Evolutionary conservation across 2,888 invertebrate genomes (phyloP).

Genomic region (Cremastinae sp.): DNA sequence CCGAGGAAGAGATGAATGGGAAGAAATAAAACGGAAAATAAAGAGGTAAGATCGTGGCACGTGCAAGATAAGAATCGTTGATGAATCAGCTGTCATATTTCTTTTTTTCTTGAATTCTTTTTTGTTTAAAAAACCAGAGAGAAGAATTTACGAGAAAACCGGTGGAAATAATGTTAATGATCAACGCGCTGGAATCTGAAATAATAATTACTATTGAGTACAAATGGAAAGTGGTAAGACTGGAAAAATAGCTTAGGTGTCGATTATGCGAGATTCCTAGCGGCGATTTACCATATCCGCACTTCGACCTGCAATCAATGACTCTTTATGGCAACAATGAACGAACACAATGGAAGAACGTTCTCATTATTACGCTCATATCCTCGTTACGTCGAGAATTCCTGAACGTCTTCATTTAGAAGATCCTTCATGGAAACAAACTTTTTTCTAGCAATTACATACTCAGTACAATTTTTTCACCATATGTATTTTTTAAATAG

Average conservation of each 20-base stretch:
- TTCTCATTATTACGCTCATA: neutral
- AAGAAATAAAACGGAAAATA: slow-evolving; percentile 1
- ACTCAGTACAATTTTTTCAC: too few relatives aligned
- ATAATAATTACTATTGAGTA: neutral
- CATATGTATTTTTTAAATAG: too few relatives aligned
- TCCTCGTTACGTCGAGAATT: neutral
- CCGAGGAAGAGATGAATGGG: slow-evolving; percentile 11
- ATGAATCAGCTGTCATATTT: neutral
- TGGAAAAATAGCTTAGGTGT: slow-evolving; percentile 5
- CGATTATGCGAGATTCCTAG: slow-evolving; percentile 24
- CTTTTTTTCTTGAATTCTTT: neutral
- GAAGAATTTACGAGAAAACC: neutral
- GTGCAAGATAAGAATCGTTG: slow-evolving; percentile 33
- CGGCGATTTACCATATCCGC: slow-evolving; percentile 16
- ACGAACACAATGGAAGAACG: neutral
- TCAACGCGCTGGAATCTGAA: neutral
- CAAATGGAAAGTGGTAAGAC: neutral
- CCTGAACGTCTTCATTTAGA: neutral
- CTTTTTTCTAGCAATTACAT: too few relatives aligned
- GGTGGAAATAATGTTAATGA: neutral
- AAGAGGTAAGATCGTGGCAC: slow-evolving; percentile 5
- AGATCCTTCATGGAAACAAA: neutral
- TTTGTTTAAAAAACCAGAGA: slow-evolving; percentile 1
- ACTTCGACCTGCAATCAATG: neutral
- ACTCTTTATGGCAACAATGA: too few relatives aligned